phyloP scores from a whole-genome alignment of 53 echinoderm and acorn worm species.

The Paracentrotus lividus region DNA sequence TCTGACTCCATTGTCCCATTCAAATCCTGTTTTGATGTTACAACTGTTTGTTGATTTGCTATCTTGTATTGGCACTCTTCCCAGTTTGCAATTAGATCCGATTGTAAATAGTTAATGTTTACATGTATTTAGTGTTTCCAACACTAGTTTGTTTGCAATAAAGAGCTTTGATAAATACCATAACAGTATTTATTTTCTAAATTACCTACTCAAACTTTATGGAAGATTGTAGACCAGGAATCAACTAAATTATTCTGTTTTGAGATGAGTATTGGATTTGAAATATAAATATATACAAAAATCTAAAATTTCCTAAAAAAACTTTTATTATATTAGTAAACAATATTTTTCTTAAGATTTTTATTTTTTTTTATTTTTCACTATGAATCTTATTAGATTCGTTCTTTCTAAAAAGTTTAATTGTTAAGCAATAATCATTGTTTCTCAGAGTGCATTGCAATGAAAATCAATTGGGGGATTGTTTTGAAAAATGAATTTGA shows the following conservation, averaged over 20 bases:
- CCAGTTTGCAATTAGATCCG: too few species aligned
- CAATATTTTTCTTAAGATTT: not conserved
- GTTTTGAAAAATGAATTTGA: not conserved
- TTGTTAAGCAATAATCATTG: not conserved
- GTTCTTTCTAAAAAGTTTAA: not conserved
- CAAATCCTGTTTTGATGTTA: constrained; percentile 49
- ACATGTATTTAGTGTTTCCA: too few species aligned
- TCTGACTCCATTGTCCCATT: constrained; percentile 25
- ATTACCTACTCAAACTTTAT: not conserved
- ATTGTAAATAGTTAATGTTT: too few species aligned
- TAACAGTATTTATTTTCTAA: too few species aligned
- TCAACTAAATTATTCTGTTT: too few species aligned
- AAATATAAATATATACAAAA: too few species aligned
- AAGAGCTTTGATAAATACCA: too few species aligned
- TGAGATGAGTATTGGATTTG: too few species aligned
- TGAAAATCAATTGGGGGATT: not conserved
- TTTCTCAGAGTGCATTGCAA: not conserved
- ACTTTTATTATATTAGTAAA: not conserved
- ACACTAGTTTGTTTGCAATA: too few species aligned
- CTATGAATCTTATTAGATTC: not conserved
- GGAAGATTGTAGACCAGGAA: not conserved
- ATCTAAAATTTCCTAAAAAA: not conserved
- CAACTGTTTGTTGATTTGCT: constrained; percentile 37
- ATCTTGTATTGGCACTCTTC: constrained; percentile 14
- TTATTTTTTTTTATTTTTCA: not conserved